Base-by-base conservation (phyloP, 1,140 invertebrate species). In the Solen grandis region DNA sequence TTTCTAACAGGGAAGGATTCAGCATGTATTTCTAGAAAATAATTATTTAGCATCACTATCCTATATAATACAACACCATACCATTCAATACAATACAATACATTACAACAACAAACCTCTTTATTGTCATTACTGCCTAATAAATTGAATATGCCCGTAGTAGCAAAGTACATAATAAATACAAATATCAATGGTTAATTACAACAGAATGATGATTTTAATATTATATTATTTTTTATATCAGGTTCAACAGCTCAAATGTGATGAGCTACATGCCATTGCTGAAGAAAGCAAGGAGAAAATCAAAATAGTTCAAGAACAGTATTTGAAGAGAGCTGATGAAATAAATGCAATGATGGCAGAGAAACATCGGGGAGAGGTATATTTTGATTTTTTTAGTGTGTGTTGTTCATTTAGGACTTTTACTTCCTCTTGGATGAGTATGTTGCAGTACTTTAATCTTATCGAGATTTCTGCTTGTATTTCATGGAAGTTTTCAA, bases 361-460 rank as follows among this genome's bases (percentile, higher is more conserved):
- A 63, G 87, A 90, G 65, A 90, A 90, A 82, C 89, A 91, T 50
- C 86, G 88, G 59, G 70, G 50, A 27, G 90, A 91, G 87, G 90
- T 91, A 70, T 31, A 55, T n/a, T 33, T 31, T n/a, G 33, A 27
- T 8, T 3, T 22, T 46, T 65, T 8, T 59, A 59, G 10, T 13
- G 5, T 22, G 55, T 22, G 27, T 5, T 22, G 19, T n/a, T n/a
- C n/a, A 50, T n/a, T 14, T 50, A n/a, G n/a, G 13, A 50, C 13
- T 14, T 50, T 50, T 50, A 14, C 10, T 22, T n/a, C 8, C 19
- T 22, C 55, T 13, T 10, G 25, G 8, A 22, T 59, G 25, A 29
- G 27, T n/a, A n/a, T 59, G 55, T n/a, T 10, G 27, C 25, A 13
- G 10, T n/a, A 10, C 10, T 10, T 59, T 10, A 8, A 59, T 22